phyloP scores from a whole-genome alignment of 2,888 invertebrate species.

The Agrochola circellaris region DNA sequence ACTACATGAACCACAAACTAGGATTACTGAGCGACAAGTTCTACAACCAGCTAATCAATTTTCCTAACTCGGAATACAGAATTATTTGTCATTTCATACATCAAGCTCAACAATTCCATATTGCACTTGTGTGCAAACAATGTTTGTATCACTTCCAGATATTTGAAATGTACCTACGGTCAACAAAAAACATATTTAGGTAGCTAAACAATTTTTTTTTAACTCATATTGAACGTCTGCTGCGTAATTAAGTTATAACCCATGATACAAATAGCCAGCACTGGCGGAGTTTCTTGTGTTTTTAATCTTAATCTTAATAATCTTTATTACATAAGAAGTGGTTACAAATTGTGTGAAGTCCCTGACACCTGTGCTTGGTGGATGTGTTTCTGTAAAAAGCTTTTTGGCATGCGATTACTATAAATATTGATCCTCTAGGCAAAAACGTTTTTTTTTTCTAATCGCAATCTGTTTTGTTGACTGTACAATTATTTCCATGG shows the following conservation, averaged over 20 bases:
- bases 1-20: neutral
- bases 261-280: neutral
- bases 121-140: slow-evolving; percentile 19
- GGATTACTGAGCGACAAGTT: neutral
- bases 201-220: too few species aligned
- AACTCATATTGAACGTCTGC: neutral
- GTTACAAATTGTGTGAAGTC: too few species aligned
- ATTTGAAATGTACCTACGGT: slow-evolving; percentile 19
- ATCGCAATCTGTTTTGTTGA: neutral
- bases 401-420: neutral
- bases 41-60: slow-evolving; percentile 8
- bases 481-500: slow-evolving; percentile 36
- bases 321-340: too few species aligned
- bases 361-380: too few species aligned
- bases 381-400: too few species aligned
- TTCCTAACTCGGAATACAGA: neutral
- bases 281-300: neutral
- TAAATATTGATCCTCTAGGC: neutral
- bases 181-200: neutral
- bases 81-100: slow-evolving; percentile 14
- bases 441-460: neutral
- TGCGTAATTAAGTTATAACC: neutral
- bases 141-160: slow-evolving; percentile 12
- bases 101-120: slow-evolving; percentile 3
- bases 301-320: too few species aligned